Evolutionary conservation across 2,113 vertebrate genomes (phyloP).

Genomic region (Xenopus tropicalis): UCB_Xtro_10.0 CM004443.2:103547501-103548000

Average conservation of each 20-base stretch:
- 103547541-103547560: too few relatives aligned
- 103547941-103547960: too few relatives aligned
- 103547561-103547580: too few relatives aligned
- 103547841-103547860: not conserved
- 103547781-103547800: slow-evolving; percentile 5
- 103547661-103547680: not conserved
- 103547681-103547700: not conserved
- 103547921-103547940: too few relatives aligned
- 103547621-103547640: not conserved
- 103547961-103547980: too few relatives aligned
- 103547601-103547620: not conserved
- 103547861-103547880: not conserved
- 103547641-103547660: not conserved
- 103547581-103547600: not conserved
- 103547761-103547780: not conserved
- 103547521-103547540: too few relatives aligned
- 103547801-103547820: slow-evolving; percentile 8
- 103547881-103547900: not conserved
- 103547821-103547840: slow-evolving; percentile 10
- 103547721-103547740: slow-evolving; percentile 15
- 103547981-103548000: too few relatives aligned
- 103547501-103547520: too few relatives aligned
- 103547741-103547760: not conserved
- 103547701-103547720: slow-evolving; percentile 9
- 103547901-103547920: too few relatives aligned